A percentile compares a stretch with the other conserved stretches of the same genome.
Conservation (phyloP, 1,140 invertebrate species). For the Nasonia giraulti region DNA sequence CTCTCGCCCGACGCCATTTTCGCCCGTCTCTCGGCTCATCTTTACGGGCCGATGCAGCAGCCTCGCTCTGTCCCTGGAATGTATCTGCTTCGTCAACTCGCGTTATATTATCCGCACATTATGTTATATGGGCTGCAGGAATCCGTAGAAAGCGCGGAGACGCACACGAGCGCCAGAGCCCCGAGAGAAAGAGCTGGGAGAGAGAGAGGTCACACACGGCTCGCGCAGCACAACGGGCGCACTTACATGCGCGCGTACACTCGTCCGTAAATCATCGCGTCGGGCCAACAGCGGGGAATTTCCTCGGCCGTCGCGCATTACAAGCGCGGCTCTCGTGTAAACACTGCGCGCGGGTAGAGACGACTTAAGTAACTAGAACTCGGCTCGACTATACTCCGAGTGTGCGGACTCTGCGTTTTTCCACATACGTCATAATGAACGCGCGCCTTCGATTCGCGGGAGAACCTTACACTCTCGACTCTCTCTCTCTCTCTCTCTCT, state of each 20-base stretch:
- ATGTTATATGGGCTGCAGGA: too few species aligned
- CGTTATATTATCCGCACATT: neutral
- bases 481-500: too few species aligned
- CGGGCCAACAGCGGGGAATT: neutral
- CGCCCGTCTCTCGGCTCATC: neutral
- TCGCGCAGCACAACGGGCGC: neutral
- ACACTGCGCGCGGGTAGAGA: neutral
- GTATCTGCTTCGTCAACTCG: neutral
- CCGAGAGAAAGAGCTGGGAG: too few species aligned
- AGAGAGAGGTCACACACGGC: too few species aligned
- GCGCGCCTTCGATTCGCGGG: neutral
- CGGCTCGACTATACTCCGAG: too few species aligned
- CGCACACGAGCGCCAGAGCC: too few species aligned
- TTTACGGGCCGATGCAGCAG: neutral
- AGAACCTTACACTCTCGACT: neutral
- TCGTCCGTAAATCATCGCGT: constrained; percentile 29
- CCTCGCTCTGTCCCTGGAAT: neutral
- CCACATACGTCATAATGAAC: neutral
- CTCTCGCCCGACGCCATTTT: constrained; percentile 23
- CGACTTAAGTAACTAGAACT: too few species aligned
- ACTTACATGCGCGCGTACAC: neutral
- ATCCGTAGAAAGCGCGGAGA: too few species aligned
- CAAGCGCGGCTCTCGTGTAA: constrained; percentile 1
- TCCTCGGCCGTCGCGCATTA: neutral
- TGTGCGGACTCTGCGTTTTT: too few species aligned